Base-by-base conservation (phyloP, 2,888 invertebrate genomes). In the Trichogramma evanescens region DNA sequence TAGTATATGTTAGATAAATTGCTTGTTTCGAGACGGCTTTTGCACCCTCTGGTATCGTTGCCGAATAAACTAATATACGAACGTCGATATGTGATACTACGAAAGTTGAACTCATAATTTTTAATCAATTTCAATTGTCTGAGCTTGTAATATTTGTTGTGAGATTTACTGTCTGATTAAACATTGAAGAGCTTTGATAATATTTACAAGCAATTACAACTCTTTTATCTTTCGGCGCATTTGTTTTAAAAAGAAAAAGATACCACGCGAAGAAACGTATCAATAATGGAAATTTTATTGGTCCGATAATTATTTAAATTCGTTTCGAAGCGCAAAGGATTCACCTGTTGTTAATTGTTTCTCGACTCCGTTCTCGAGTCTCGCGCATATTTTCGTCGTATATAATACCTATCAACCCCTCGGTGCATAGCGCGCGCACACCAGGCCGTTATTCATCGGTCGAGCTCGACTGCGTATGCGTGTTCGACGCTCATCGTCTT, bases 401-500 rank as follows among this genome's bases (percentile, higher is more conserved):
- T 26, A 26, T 26, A 26, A 26, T 26, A 26, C 26, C 26, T 6
- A 9, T 9, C 9, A 49, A 13, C 49, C 13, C 46, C 41, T 54
- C 40, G 8, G 48, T n/a, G 46, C 41, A 52, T 26, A 9, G 48
- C 39, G 55, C n/a, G 26, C 4, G n/a, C 52, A 4, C 10, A 10
- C 48, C 8, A 13, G 7, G 61, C 56, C 59, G 58, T 68, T 67
- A 65, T 70, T 73, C 72, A 73, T 71, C 67, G 67, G 62, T 67
- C 67, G 59, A 9, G 26, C 45, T 40, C 9, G 6, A 43, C 13
- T 55, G 60, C 66, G 69, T 52, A 76, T 72, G 76, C 76, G 76
- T 77, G 76, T 68, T 72, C 68, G 62, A 65, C 70, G 71, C 72
- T 76, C 75, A 74, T 76, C 75, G 40, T 39, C 9, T 41, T 52